Percentiles rank a stretch among this genome's conserved stretches.
phyloP scores from a whole-genome alignment of 2,888 invertebrate species.

The Volucella inflata region DNA sequence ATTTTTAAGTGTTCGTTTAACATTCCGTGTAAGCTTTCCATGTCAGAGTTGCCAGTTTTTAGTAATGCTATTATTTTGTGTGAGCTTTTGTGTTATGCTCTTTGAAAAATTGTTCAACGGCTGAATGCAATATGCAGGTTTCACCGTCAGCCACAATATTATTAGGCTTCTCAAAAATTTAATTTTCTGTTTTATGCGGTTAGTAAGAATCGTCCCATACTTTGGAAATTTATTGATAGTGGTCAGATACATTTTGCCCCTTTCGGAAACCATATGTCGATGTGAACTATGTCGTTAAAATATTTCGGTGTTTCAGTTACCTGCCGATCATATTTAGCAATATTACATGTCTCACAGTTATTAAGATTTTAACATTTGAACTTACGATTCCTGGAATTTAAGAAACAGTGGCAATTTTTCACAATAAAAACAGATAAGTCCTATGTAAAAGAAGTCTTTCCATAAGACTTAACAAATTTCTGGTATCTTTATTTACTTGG shows the following conservation, averaged over 20 bases:
- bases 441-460: too few relatives aligned
- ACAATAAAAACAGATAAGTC: too few relatives aligned
- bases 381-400: too few relatives aligned
- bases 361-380: too few relatives aligned
- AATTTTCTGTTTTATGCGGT: neutral
- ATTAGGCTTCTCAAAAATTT: too few relatives aligned
- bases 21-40: conserved; percentile 1
- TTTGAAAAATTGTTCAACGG: conserved; percentile 30
- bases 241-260: too few relatives aligned
- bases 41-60: conserved; percentile 18
- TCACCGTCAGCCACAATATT: neutral
- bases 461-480: too few relatives aligned
- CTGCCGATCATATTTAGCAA: neutral
- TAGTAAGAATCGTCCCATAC: neutral
- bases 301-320: conserved; percentile 17
- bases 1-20: conserved; percentile 15
- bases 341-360: too few relatives aligned
- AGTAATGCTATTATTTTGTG: conserved; percentile 18
- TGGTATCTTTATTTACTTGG: too few relatives aligned
- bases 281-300: conserved; percentile 27
- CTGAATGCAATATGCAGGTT: conserved; percentile 21
- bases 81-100: neutral
- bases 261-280: conserved; percentile 33
- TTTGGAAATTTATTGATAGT: too few relatives aligned
- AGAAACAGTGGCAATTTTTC: too few relatives aligned